A percentile compares a stretch with the other conserved stretches of the same genome.
Conservation (phyloP, 2,888 invertebrate genomes). For the Tachina lurida region DNA sequence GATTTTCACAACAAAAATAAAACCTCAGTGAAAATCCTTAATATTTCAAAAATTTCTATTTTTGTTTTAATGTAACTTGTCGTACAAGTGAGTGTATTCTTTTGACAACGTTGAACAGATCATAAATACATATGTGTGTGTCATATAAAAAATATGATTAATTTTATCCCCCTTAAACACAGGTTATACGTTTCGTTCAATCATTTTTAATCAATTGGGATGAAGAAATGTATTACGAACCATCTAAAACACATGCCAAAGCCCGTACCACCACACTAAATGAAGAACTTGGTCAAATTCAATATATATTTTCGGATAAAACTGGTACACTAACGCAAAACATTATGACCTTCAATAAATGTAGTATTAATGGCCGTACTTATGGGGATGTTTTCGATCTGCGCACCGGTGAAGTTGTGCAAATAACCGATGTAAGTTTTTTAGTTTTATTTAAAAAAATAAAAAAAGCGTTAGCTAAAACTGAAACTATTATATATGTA, state of each 20-base stretch:
- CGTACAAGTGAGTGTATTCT: neutral
- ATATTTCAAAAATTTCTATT: no score
- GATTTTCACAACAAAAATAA: no score
- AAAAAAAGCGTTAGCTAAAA: neutral
- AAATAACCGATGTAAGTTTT: slow-evolving; percentile 90
- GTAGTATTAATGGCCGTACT: slow-evolving; percentile 94
- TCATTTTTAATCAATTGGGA: slow-evolving; percentile 99
- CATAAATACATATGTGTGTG: no score
- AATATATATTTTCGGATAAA: slow-evolving; percentile 99
- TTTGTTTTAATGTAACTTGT: no score
- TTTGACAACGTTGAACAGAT: neutral
- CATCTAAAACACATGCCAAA: slow-evolving; percentile 94
- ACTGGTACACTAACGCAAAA: slow-evolving; percentile 99
- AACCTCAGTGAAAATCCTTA: no score
- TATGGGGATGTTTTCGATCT: slow-evolving; percentile 97
- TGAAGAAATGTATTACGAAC: slow-evolving; percentile 97
- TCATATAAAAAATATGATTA: neutral
- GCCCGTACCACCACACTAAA: slow-evolving; percentile 98
- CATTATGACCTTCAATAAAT: slow-evolving; percentile 99
- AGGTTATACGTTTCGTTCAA: slow-evolving; percentile 98
- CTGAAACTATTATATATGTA: neutral
- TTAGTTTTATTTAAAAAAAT: neutral
- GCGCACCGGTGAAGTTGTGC: slow-evolving; percentile 92
- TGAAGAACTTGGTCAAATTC: slow-evolving; percentile 99
- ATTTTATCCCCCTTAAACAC: neutral